Evolutionary conservation across 2,888 invertebrate genomes (phyloP), one percentile per base, ranked within the genome.

Genomic region (Eurytoma californica): DNA sequence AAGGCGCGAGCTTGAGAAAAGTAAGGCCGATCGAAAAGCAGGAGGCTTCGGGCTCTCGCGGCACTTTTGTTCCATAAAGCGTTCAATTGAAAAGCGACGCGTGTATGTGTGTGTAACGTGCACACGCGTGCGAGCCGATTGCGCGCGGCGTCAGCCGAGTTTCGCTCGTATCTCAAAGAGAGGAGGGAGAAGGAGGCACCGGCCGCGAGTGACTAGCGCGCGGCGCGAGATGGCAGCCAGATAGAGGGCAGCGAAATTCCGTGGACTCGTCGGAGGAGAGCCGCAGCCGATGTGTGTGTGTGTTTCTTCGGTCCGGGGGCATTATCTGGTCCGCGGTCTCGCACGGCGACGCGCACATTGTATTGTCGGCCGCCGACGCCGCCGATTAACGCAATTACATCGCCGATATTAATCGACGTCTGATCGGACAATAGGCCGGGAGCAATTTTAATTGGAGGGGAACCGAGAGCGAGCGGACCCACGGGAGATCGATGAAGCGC

Each of bases 311-410:
- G 39, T 39, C 39, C 39, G 39, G 39, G 24, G 13, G 51, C 47
- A 58, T 39, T 69, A 57, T 57, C 58, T 57, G 69, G 20, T 69
- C 68, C n/a, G n/a, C 49, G 67, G 53, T 49, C 18, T 20, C 18
- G 20, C 63, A 65, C 13, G 39, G 60, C 60, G 47, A 20, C 53
- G 20, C 58, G 20, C n/a, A 16, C 65, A 80, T 78, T 80, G 78
- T 81, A 81, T 81, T 81, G 78, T 79, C 72, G 63, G 2, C 30
- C 58, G 58, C 55, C 39, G 60, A 58, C 24, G 61, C n/a, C 39
- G 47, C 53, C 69, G 80, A 82, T 82, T 82, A 80, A 78, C 80
- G 80, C 78, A 82, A 82, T 80, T 80, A 82, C 80, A 80, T 66
- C 68, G 72, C 12, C 66, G 78, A 82, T 82, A 80, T 80, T 80